Evolutionary conservation across 2,797 vertebrate genomes (phyloP).

Genomic region (Ispidina picta): DNA sequence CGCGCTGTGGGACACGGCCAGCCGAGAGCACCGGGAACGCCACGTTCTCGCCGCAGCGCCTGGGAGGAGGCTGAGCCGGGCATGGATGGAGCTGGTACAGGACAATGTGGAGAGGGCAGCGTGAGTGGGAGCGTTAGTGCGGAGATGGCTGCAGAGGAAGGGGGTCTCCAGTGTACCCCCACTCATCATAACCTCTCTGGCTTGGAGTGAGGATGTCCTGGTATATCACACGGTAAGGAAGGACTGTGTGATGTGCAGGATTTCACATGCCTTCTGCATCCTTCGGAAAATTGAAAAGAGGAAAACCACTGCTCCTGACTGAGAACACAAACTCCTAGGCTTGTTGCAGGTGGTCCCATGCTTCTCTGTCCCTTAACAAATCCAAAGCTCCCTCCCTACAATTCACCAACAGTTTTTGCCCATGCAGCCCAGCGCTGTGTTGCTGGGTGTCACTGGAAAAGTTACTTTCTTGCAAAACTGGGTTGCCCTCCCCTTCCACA

Average conservation of each 20-base stretch:
- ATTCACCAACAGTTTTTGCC: not conserved
- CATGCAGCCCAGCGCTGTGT: accelerated
- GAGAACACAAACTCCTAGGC: not conserved
- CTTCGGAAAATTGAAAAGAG: not conserved
- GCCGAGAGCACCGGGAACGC: slow-evolving; percentile 16
- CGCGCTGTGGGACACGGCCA: not conserved
- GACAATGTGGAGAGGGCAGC: not conserved
- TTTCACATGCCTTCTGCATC: not conserved
- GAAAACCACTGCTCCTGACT: accelerated
- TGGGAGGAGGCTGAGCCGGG: not conserved
- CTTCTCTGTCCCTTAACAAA: not conserved
- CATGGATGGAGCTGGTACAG: not conserved
- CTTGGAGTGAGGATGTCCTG: not conserved
- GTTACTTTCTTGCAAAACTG: not conserved
- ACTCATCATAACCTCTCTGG: not conserved
- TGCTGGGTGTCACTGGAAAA: not conserved
- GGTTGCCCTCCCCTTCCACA: not conserved
- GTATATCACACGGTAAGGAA: accelerated
- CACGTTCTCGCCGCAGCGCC: not conserved
- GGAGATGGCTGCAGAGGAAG: not conserved
- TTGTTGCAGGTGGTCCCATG: not conserved
- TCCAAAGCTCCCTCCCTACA: not conserved
- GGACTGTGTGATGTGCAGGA: accelerated
- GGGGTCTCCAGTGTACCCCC: not conserved
- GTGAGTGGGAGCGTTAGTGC: not conserved